phyloP scores from a whole-genome alignment of 2,797 vertebrate species.

The Cirrhinus molitorella region DNA sequence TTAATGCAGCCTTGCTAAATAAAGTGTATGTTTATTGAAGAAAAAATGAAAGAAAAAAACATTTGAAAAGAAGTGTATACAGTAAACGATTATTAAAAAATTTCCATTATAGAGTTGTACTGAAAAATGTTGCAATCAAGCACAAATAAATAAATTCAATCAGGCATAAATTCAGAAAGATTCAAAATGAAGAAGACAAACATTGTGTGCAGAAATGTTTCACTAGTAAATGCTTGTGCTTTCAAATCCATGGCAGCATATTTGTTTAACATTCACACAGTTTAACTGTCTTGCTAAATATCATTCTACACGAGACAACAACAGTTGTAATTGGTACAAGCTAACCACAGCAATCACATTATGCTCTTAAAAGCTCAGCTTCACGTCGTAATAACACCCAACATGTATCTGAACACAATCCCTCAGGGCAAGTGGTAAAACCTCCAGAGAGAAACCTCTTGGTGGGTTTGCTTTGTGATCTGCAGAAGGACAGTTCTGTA shows the following conservation, averaged over 20 bases:
- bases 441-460: conserved; percentile 49
- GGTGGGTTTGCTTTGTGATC: conserved; percentile 68
- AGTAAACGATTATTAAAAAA: not conserved
- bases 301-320: conserved; percentile 33
- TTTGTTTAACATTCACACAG: conserved; percentile 31
- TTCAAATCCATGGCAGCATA: conserved; percentile 3
- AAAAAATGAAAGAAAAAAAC: no score
- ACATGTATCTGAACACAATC: conserved; percentile 16
- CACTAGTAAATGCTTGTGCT: conserved; percentile 17
- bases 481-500: conserved; percentile 65
- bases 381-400: conserved; percentile 20
- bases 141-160: not conserved
- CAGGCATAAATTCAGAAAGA: not conserved
- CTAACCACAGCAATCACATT: conserved; percentile 55
- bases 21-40: not conserved
- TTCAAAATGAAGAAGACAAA: conserved; percentile 28
- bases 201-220: not conserved
- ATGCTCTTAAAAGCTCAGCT: conserved; percentile 34
- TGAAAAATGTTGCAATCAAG: no score
- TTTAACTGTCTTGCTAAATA: conserved; percentile 57
- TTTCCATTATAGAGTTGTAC: not conserved
- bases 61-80: not conserved
- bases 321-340: conserved; percentile 51
- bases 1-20: not conserved
- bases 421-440: conserved; percentile 11